phyloP scores from a whole-genome alignment of 2,113 vertebrate genomes.

The Stigmatopora nigra region DNA sequence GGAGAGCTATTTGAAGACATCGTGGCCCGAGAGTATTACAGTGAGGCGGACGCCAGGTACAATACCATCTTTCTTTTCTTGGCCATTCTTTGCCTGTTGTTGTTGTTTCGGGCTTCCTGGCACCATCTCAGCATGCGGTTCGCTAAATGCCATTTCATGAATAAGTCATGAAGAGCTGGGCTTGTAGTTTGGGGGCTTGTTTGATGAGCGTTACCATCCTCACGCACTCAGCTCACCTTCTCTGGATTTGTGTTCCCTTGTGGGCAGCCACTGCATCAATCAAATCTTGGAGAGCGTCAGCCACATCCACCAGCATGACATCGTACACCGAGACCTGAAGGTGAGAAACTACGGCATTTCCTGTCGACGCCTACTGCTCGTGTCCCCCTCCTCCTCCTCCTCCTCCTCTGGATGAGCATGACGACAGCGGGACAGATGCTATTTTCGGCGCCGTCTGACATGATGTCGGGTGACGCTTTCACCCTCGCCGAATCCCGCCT shows the following conservation, averaged over 20 bases:
- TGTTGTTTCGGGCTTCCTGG: conserved; percentile 6
- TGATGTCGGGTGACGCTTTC: conserved; percentile 42
- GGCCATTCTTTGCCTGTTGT: background rate
- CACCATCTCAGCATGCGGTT: conserved; percentile 16
- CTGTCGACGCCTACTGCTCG: background rate
- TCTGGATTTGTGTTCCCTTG: background rate
- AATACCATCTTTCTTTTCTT: background rate
- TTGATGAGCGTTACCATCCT: conserved; percentile 5
- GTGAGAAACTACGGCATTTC: conserved; percentile 69
- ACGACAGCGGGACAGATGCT: conserved; percentile 61
- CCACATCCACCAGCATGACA: conserved; percentile 99
- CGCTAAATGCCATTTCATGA: conserved; percentile 44
- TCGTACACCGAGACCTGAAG: conserved; percentile 98
- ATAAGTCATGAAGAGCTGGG: conserved; percentile 39
- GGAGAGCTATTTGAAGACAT: conserved; percentile 99
- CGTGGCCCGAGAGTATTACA: conserved; percentile 98
- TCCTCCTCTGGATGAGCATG: conserved; percentile 33
- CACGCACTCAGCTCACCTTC: background rate
- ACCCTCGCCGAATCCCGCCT: background rate
- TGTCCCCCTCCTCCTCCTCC: background rate
- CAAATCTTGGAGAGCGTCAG: conserved; percentile 99
- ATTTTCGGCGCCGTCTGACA: conserved; percentile 61
- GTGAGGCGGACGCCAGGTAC: conserved; percentile 97
- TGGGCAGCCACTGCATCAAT: conserved; percentile 94
- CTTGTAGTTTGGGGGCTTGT: conserved; percentile 20